phyloP scores from a whole-genome alignment of 2,113 vertebrate genomes.

The Lonchura striata region DNA sequence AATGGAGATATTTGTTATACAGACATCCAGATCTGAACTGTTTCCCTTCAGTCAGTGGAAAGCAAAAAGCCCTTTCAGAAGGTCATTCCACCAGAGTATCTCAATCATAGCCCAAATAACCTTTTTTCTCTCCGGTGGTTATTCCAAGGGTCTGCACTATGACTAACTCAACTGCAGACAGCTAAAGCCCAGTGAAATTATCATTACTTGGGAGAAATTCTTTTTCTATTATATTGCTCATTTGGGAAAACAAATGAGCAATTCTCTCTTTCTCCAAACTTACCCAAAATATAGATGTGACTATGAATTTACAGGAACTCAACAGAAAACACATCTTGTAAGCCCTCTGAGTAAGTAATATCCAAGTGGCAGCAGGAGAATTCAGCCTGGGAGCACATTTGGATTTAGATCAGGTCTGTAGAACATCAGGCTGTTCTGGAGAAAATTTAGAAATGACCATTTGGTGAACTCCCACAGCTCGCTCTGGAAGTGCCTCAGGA shows the following conservation, averaged over 20 bases:
- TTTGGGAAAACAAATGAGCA: background rate
- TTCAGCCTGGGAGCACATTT: background rate
- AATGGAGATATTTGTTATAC: background rate
- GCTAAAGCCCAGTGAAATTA: background rate
- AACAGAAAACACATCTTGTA: background rate
- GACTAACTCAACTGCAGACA: background rate
- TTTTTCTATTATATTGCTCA: background rate
- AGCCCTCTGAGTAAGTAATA: background rate
- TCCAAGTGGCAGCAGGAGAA: background rate
- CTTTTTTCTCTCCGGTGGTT: background rate
- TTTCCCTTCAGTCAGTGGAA: background rate
- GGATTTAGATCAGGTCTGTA: background rate
- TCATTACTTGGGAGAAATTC: background rate
- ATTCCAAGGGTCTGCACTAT: background rate
- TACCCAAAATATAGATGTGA: background rate
- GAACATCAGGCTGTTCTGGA: accelerated
- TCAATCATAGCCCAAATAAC: background rate
- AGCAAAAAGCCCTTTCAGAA: background rate
- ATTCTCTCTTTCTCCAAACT: background rate
- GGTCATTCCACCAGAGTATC: background rate
- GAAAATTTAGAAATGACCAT: background rate
- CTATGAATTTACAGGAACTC: background rate
- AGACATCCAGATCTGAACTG: background rate
- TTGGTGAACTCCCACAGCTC: background rate
- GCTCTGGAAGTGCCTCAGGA: background rate